phyloP scores from a whole-genome alignment of 1,140 invertebrate genomes.

The Drosophila yakuba region DNA sequence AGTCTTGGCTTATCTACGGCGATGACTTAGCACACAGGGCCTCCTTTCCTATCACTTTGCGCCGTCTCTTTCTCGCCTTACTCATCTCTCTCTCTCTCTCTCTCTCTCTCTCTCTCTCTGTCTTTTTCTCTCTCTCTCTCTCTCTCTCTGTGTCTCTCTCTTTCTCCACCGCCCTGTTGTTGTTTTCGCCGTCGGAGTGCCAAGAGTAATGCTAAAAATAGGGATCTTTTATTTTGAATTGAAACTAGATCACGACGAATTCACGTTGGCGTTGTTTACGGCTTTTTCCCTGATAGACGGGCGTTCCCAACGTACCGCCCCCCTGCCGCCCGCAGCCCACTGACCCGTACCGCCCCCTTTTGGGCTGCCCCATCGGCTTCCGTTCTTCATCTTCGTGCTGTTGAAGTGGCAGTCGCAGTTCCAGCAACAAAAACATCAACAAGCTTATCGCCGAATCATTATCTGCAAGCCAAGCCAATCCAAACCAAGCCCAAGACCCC shows the following conservation, averaged over 20 bases:
- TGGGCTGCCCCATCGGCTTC: conserved; percentile 56
- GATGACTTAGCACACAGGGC: conserved; percentile 32
- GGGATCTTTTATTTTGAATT: conserved; percentile 69
- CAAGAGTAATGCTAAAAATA: conserved; percentile 72
- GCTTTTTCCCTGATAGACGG: conserved; percentile 51
- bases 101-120: neutral
- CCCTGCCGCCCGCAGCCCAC: neutral
- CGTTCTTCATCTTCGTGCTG: conserved; percentile 63
- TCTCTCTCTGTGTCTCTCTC: neutral
- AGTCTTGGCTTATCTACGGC: conserved; percentile 35
- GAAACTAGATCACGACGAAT: conserved; percentile 78
- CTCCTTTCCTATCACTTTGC: neutral
- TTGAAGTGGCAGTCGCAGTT: conserved; percentile 32
- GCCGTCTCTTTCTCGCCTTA: neutral
- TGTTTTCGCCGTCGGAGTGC: conserved; percentile 32
- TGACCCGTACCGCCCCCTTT: conserved; percentile 22
- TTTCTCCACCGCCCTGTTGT: conserved; percentile 17
- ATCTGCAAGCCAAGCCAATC: conserved; percentile 31
- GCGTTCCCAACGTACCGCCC: conserved; percentile 27
- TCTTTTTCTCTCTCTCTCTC: neutral
- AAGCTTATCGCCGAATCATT: conserved; percentile 62
- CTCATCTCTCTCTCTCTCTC: neutral
- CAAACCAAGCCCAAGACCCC: conserved; percentile 39
- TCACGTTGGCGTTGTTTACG: conserved; percentile 79
- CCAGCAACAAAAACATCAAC: conserved; percentile 75